phyloP scores from a whole-genome alignment of 2,888 invertebrate species.

The Endotricha flammealis region DNA sequence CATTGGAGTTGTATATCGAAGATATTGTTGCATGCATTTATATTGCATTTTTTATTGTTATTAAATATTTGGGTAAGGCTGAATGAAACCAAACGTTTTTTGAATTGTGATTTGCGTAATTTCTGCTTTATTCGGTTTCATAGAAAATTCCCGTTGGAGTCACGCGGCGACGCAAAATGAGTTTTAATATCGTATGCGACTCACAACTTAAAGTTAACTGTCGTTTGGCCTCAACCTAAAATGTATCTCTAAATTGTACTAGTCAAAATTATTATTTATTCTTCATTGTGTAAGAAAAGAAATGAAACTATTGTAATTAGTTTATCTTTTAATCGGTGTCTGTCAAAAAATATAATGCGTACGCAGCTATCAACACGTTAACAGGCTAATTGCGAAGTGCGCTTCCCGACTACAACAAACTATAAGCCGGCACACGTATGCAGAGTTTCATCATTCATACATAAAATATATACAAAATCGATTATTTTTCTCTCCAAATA shows the following conservation, averaged over 20 bases:
- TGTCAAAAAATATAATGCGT: slow-evolving; percentile 74
- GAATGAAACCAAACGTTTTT: too few species aligned
- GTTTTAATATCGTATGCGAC: too few species aligned
- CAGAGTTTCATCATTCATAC: too few species aligned
- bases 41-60: background rate
- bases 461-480: too few species aligned
- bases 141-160: too few species aligned
- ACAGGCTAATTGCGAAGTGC: slow-evolving; percentile 62
- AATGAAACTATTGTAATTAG: slow-evolving; percentile 20
- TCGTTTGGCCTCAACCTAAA: too few species aligned
- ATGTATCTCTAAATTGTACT: slow-evolving; percentile 4
- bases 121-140: background rate
- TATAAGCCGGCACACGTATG: slow-evolving; percentile 18
- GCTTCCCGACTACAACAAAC: slow-evolving; percentile 44
- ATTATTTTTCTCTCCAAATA: too few species aligned
- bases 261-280: slow-evolving; percentile 7
- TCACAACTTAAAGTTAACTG: too few species aligned
- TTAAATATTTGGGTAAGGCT: too few species aligned
- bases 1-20: too few species aligned
- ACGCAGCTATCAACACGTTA: slow-evolving; percentile 57
- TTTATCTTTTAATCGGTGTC: slow-evolving; percentile 61
- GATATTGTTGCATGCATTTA: background rate
- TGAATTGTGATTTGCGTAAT: too few species aligned
- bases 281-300: background rate
- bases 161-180: too few species aligned